Conservation (phyloP, 2,888 invertebrate species). For the Ochropleura plecta region DNA sequence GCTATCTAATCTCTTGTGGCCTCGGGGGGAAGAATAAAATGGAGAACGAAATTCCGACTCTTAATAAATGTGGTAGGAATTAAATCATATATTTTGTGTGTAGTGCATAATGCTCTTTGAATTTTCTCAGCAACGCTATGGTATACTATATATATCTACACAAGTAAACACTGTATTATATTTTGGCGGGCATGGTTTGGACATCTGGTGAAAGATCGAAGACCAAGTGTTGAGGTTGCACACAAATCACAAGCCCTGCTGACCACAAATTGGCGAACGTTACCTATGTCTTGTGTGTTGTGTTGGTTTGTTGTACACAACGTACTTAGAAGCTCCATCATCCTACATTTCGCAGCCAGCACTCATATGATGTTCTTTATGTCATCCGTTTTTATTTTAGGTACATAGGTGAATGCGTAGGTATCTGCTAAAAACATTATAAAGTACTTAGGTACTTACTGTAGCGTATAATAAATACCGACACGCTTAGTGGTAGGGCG, state of each 20-base stretch:
- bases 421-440: neutral
- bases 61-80: constrained; percentile 12
- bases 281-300: constrained; percentile 4
- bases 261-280: constrained; percentile 30
- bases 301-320: neutral
- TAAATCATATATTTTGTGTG: neutral
- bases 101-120: neutral
- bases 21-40: constrained; percentile 34
- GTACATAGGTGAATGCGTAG: neutral
- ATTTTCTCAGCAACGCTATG: no score
- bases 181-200: neutral
- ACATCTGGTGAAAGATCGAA: constrained; percentile 13
- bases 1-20: constrained; percentile 50
- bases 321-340: neutral
- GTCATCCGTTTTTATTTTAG: neutral
- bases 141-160: neutral
- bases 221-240: constrained; percentile 28
- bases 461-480: no score
- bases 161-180: neutral
- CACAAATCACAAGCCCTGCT: constrained; percentile 25
- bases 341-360: neutral
- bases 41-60: constrained; percentile 18
- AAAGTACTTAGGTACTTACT: no score
- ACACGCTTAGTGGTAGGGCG: no score
- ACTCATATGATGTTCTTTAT: neutral